Base-by-base conservation (phyloP, 2,888 invertebrate genomes). In the Ashinkailepas kermadecensis region DNA sequence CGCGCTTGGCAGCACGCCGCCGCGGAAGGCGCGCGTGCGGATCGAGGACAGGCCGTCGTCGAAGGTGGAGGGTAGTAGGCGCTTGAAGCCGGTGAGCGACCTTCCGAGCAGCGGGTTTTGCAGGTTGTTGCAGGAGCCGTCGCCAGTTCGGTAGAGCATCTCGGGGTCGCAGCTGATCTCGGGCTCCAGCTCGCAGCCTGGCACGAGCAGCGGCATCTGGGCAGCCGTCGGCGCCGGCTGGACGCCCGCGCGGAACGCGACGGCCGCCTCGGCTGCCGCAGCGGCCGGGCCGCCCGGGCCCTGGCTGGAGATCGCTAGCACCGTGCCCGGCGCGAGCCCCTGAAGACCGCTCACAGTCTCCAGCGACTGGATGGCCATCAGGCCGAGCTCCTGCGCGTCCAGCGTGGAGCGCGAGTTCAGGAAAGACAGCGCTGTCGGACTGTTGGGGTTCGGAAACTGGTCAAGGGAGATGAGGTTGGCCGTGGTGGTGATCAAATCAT, bases 1-100 rank as follows among this genome's bases (percentile, higher is more conserved):
- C n/a, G 86, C 85, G n/a, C 85, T 85, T 8, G 86, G 86, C 25
- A 86, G 82, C 15, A 82, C 82, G 7, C 84, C 82, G 21, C 85
- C 85, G n/a, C 82, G 82, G 13, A 80, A 70, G 8, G 85, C 82
- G 56, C 82, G 57, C 12, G 79, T 58, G 15, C 79, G 57, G 25
- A 79, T 58, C 9, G n/a, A 23, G 23, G 23, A 59, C 1, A 79
- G 6, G 23, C 23, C 23, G 25, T 79, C 79, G 58, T 57, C 23
- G 59, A 13, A 79, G 25, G 79, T 79, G 59, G 15, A 23, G 23
- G 79, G 58, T 12, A 79, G 79, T 0, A 79, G 58, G 23, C 79
- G 79, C 18, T 79, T 79, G 58, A 79, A 58, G 1, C 79, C 79
- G 18, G 79, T 79, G 6, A 58, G 23, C 57, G 58, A 12, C 12